A percentile compares a stretch with the other conserved stretches of the same genome.
These are phyloP conservation scores for Harmothoe impar DNA, from an alignment of 2,888 invertebrate species.

Conservation along the genomic window DNA sequence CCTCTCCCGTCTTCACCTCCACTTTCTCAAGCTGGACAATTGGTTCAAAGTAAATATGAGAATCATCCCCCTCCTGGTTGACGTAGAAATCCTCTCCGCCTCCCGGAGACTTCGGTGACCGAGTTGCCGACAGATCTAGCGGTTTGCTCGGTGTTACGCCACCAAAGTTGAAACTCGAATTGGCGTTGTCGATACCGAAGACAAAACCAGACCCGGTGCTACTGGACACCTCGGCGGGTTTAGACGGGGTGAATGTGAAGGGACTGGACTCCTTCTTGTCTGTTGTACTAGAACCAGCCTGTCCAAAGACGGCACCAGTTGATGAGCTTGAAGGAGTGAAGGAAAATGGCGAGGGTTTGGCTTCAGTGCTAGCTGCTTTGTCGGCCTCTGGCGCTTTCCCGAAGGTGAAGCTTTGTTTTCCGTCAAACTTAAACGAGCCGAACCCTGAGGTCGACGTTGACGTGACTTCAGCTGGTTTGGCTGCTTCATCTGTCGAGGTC, in stretches of 20 bases:
- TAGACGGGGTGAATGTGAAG: slow-evolving; percentile 56
- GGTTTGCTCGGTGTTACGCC: slow-evolving; percentile 56
- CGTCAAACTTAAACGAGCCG: slow-evolving; percentile 8
- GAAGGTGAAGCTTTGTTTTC: slow-evolving; percentile 66
- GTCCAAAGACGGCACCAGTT: not conserved
- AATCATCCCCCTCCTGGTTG: slow-evolving; percentile 89
- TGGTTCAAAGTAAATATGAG: slow-evolving; percentile 88
- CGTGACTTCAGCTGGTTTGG: not conserved
- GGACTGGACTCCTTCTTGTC: not conserved
- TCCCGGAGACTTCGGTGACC: slow-evolving; percentile 71
- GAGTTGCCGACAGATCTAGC: slow-evolving; percentile 30
- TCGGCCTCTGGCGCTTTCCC: slow-evolving; percentile 25
- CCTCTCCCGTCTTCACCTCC: slow-evolving; percentile 92
- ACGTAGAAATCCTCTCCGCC: slow-evolving; percentile 78
- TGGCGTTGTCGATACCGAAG: slow-evolving; percentile 23
- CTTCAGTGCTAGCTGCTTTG: not conserved
- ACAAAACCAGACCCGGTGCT: slow-evolving; percentile 25
- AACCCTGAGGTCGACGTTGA: slow-evolving; percentile 23
- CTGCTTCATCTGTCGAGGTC: not conserved
- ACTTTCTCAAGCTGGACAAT: slow-evolving; percentile 83
- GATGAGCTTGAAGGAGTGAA: slow-evolving; percentile 52
- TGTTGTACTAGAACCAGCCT: not conserved
- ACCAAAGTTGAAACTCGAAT: slow-evolving; percentile 39
- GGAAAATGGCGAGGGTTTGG: slow-evolving; percentile 19
- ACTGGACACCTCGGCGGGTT: not conserved